Evolutionary conservation across 2,888 invertebrate genomes (phyloP).

Genomic region (Catocala sponsa): DNA sequence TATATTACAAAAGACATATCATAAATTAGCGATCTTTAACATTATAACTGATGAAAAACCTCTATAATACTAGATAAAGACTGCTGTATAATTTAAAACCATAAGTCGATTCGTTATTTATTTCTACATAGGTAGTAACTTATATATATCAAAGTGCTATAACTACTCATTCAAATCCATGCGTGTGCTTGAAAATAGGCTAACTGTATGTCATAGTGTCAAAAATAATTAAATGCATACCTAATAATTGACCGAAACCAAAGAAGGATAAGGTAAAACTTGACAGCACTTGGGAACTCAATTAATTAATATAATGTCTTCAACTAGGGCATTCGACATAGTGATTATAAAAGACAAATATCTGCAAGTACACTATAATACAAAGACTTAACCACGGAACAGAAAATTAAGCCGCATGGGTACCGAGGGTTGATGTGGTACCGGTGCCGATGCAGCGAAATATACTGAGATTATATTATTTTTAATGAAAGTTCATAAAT

Average conservation of each 20-base stretch:
- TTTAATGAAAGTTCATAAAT: too few relatives aligned
- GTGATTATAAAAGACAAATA: too few relatives aligned
- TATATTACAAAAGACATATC: slow-evolving; percentile 31
- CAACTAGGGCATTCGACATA: neutral
- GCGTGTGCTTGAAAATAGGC: slow-evolving; percentile 34
- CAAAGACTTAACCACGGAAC: too few relatives aligned
- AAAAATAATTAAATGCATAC: slow-evolving; percentile 33
- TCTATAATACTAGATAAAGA: slow-evolving; percentile 40
- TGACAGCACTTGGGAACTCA: slow-evolving; percentile 1
- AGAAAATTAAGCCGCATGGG: too few relatives aligned
- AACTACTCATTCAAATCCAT: slow-evolving; percentile 44
- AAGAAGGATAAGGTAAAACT: slow-evolving; percentile 18
- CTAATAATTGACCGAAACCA: slow-evolving; percentile 42
- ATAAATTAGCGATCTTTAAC: slow-evolving; percentile 41
- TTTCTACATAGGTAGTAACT: slow-evolving; percentile 32
- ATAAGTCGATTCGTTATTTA: slow-evolving; percentile 27
- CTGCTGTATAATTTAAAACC: slow-evolving; percentile 33
- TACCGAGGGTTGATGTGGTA: too few relatives aligned
- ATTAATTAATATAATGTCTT: slow-evolving; percentile 16
- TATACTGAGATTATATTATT: too few relatives aligned
- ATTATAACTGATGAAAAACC: slow-evolving; percentile 34
- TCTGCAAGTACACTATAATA: too few relatives aligned
- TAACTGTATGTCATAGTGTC: slow-evolving; percentile 34
- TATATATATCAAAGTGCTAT: slow-evolving; percentile 39
- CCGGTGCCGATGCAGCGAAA: too few relatives aligned